These are phyloP conservation scores for Betta splendens DNA, from an alignment of 2,797 vertebrate genomes.

Conservation along the genomic window DNA sequence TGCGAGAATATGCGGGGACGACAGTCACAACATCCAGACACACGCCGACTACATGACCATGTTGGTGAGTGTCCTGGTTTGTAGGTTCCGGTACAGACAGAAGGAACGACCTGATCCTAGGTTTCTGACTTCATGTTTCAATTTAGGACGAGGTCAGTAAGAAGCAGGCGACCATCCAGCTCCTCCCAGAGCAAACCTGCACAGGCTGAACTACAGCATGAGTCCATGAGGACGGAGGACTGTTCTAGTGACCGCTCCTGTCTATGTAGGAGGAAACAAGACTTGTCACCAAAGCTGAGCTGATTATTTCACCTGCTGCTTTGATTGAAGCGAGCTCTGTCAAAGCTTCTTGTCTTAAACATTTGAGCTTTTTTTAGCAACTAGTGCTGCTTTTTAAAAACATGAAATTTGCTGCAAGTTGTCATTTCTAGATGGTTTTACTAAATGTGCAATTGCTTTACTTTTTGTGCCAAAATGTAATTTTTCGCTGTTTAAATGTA, in stretches of 20 bases:
- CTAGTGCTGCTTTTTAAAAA: not conserved
- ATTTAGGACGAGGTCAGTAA: slow-evolving; percentile 51
- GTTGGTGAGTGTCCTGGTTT: slow-evolving; percentile 80
- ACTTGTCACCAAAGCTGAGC: not conserved
- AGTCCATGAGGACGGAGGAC: slow-evolving; percentile 2
- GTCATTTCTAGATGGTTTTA: slow-evolving; percentile 11
- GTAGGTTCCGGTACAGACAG: too few species aligned
- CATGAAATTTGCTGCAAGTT: slow-evolving; percentile 19
- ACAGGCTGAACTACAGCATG: slow-evolving; percentile 18
- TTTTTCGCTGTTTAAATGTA: slow-evolving; percentile 13
- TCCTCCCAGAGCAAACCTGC: slow-evolving; percentile 84
- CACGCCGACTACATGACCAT: slow-evolving; percentile 87
- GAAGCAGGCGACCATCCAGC: slow-evolving; percentile 44
- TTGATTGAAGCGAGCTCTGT: slow-evolving; percentile 9
- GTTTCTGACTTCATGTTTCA: not conserved
- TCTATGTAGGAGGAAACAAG: not conserved
- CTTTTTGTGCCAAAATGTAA: not conserved
- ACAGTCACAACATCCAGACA: slow-evolving; percentile 89
- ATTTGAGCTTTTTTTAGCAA: slow-evolving; percentile 15
- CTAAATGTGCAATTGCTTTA: slow-evolving; percentile 37
- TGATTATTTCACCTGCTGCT: not conserved
- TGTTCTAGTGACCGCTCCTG: not conserved
- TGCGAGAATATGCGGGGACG: slow-evolving; percentile 80
- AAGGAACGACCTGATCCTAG: not conserved
- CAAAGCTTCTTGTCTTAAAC: slow-evolving; percentile 10